Base-by-base conservation (phyloP, 2,888 invertebrate species). In the Pinctada fucata region DNA sequence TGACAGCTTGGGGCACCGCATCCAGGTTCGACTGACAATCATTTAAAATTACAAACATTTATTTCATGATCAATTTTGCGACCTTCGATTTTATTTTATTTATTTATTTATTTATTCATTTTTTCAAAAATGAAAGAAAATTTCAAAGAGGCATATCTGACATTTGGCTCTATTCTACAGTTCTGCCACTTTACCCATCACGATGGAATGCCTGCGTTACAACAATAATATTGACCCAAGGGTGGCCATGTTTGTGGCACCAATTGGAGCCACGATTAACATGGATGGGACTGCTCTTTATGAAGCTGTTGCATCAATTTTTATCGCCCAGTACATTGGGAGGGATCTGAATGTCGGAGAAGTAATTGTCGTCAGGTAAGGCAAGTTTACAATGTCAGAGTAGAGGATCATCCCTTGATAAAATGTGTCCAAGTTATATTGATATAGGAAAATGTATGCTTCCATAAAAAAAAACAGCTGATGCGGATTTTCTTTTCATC, bases 101-200 rank as follows among this genome's bases (percentile, higher is more conserved):
- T 31, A 31, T 31, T 31, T 31, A 31, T 31, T 31, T 31, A 0
- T 31, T 31, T 31, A 31, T 31, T 31, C n/a, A n/a, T 31, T 31
- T 31, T 31, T 31, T 31, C 31, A 31, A 31, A 31, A 31, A 31
- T 31, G 31, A 31, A 31, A 31, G 31, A 31, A 31, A 31, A 31
- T 31, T 31, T 31, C 31, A 31, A 31, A 31, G 31, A 31, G 31
- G 31, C 31, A 31, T 31, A 31, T 31, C 31, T 31, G 31, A 31
- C 31, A 31, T 31, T 31, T 31, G 0, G 58, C 13, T 70, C 10
- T 49, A 72, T 50, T 64, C 87, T 93, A 6, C 93, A 96, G 96
- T 90, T 96, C 97, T 83, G 97, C 97, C 83, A 97, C 97, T 66
- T 94, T 97, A 79, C 97, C 97, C 50, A 95, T 97, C 78, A 97